Base-by-base conservation (phyloP, 2,113 vertebrate species). In the Symphodus melops region DNA sequence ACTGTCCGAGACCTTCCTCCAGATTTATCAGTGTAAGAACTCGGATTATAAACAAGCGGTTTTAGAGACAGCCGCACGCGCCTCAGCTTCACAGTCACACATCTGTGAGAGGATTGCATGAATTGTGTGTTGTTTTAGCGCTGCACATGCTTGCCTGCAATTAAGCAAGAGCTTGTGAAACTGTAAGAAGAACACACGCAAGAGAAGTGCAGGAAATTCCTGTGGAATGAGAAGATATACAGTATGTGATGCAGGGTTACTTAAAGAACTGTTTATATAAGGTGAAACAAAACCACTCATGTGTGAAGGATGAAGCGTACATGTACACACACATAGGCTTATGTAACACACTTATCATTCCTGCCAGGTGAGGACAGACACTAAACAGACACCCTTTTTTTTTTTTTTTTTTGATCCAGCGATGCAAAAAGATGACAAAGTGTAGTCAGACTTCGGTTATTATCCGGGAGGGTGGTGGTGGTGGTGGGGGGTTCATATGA, bases 11-110 rank as follows among this genome's bases (percentile, higher is more conserved):
- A 99, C 97, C 79, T 99, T 99, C 79, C 96, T 99, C 33, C 97
- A 98, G 91, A 98, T 99, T 72, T 99, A 99, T 74, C 97, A 97
- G 28, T 98, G 98, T 99, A 95, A 98, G 98, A 88, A 70, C 37
- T 25, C 57, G 19, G 17, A 58, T n/a, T 39, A 14, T 53, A 28
- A 68, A 72, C 28, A 28, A n/a, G 37, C 41, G 37, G 3, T 44
- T 44, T 44, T 13, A 4, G 14, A 5, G 42, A 44, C 42, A 44
- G 12, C 14, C 28, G 55, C 19, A 33, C 20, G 42, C 53, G 36
- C 48, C 63, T 41, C 28, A 20, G 3, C 39, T 20, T n/a, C 17
- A 51, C 64, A 49, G 23, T 6, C 28, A 12, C 53, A 53, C n/a
- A n/a, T 56, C 57, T 66, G 33, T 36, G 9, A 51, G 36, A 55